Conservation (phyloP, 2,113 vertebrate genomes). For the Dasyurus viverrinus region DNA sequence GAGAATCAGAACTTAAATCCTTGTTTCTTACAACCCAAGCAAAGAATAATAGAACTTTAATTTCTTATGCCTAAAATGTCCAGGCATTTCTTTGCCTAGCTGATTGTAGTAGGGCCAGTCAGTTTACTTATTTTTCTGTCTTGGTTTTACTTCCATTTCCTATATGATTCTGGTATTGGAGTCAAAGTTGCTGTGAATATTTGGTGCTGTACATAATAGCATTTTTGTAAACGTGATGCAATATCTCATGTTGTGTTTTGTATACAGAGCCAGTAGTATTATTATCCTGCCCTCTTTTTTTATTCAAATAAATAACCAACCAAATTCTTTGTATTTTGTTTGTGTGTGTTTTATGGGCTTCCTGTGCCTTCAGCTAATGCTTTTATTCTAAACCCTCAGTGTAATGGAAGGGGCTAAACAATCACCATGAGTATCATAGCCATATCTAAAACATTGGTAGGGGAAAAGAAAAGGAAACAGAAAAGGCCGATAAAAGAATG, state of each 20-base stretch:
- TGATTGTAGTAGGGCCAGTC: background rate
- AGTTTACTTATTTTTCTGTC: background rate
- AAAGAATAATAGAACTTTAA: background rate
- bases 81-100: rapidly evolving
- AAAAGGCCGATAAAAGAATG: background rate
- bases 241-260: constrained; percentile 61
- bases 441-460: background rate
- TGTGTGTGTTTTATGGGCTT: constrained; percentile 47
- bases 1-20: background rate
- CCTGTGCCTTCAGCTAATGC: background rate
- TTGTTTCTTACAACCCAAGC: background rate
- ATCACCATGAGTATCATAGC: background rate
- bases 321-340: background rate
- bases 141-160: background rate
- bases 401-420: background rate
- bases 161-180: background rate
- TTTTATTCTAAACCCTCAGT: background rate
- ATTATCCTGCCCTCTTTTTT: constrained; percentile 70
- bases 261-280: constrained; percentile 59
- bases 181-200: constrained; percentile 47
- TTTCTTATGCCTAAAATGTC: background rate
- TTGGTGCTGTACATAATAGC: constrained; percentile 49
- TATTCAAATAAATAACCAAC: constrained; percentile 72
- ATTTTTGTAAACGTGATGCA: constrained; percentile 50
- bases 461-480: background rate